These are phyloP conservation scores for Chrosomus eos DNA, from an alignment of 2,797 vertebrate species.

Conservation along the genomic window DNA sequence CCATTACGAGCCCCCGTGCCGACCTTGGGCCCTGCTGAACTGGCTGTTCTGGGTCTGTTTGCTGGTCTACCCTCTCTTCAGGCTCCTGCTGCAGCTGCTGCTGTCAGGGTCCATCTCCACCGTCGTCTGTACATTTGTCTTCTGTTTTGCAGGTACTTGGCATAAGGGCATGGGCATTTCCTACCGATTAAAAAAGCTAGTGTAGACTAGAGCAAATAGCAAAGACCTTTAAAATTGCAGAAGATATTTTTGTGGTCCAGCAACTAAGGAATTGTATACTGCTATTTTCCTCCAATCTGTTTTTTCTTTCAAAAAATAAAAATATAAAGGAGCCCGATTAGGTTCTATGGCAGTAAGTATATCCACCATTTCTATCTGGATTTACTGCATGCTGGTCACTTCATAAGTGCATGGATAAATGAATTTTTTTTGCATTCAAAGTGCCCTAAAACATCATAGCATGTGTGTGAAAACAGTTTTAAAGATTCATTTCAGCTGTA, in stretches of 20 bases:
- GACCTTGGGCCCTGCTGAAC: conserved; percentile 88
- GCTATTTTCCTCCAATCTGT: conserved; percentile 21
- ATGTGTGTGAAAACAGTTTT: conserved; percentile 6
- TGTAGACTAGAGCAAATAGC: neutral
- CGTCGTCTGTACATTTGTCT: conserved; percentile 76
- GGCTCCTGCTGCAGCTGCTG: conserved; percentile 80
- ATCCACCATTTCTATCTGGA: conserved; percentile 25
- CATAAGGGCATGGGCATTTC: conserved; percentile 57
- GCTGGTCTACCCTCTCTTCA: conserved; percentile 87
- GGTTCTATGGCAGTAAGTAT: conserved; percentile 62
- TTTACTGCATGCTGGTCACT: conserved; percentile 49
- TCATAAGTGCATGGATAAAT: conserved; percentile 43
- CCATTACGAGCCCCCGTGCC: conserved; percentile 70
- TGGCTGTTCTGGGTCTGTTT: conserved; percentile 90
- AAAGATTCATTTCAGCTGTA: neutral
- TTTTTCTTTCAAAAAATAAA: conserved; percentile 3
- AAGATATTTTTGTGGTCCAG: neutral
- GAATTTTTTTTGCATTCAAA: conserved; percentile 1
- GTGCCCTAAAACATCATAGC: neutral
- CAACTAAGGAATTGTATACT: conserved; percentile 8
- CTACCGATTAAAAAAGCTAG: conserved; percentile 4
- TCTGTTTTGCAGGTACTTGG: conserved; percentile 84
- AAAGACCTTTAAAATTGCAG: neutral
- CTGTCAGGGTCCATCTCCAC: conserved; percentile 85
- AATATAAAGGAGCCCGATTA: conserved; percentile 65